Conservation (phyloP, 2,888 invertebrate species). For the Conops quadrifasciatus region DNA sequence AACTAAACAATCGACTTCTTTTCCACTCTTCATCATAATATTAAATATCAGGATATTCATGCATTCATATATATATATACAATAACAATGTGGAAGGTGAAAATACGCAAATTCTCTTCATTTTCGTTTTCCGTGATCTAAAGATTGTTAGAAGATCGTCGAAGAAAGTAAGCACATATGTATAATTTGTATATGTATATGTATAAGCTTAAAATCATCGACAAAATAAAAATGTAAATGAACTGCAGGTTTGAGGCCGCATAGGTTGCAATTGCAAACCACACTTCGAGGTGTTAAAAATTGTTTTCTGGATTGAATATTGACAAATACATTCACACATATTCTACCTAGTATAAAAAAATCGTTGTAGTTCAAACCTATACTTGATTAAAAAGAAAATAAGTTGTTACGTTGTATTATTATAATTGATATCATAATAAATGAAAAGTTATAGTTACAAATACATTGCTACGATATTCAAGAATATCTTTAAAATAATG, state of each 20-base stretch:
- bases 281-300: background rate
- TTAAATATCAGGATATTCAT: conserved; percentile 18
- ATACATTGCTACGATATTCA: conserved; percentile 38
- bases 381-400: conserved; percentile 38
- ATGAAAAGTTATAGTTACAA: conserved; percentile 36
- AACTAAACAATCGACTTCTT: no score
- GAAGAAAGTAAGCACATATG: no score
- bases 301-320: no score
- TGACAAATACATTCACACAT: conserved; percentile 41
- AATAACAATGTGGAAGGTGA: no score
- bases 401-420: conserved; percentile 40
- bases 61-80: no score
- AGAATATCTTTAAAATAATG: conserved; percentile 35
- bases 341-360: conserved; percentile 54
- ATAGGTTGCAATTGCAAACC: no score
- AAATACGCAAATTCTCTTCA: no score
- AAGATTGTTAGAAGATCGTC: no score
- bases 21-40: no score
- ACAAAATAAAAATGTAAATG: conserved; percentile 32
- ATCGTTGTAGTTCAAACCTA: conserved; percentile 55
- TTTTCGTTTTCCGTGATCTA: no score
- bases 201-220: no score
- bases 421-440: conserved; percentile 16
- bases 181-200: no score
- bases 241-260: conserved; percentile 38